A percentile compares a stretch with the other conserved stretches of the same genome.
Conservation (phyloP, 1,140 invertebrate genomes). For the Musca vetustissima region DNA sequence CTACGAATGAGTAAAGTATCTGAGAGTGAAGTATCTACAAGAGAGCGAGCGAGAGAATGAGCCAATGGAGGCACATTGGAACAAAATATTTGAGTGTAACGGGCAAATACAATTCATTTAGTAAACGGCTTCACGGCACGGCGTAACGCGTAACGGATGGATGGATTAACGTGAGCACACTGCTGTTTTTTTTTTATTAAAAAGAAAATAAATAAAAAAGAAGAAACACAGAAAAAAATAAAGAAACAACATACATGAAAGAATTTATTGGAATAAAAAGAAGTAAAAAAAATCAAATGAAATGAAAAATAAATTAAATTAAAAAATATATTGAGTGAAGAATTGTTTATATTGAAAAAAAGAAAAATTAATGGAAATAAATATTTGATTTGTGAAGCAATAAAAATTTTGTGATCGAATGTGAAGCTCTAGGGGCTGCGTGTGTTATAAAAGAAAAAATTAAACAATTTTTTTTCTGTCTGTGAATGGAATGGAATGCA, state of each 20-base stretch:
- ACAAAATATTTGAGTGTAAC: no score
- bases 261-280: slow-evolving; percentile 1
- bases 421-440: no score
- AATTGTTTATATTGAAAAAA: neutral
- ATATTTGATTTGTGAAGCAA: no score
- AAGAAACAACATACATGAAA: neutral
- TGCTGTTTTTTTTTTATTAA: no score
- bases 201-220: neutral
- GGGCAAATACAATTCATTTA: slow-evolving; percentile 15
- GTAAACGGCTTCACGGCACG: slow-evolving; percentile 17
- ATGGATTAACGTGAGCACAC: slow-evolving; percentile 9
- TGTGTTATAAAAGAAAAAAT: slow-evolving; percentile 17
- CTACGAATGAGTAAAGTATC: neutral
- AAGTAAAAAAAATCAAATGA: neutral
- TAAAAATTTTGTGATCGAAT: no score
- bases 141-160: slow-evolving; percentile 13
- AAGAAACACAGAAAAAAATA: no score
- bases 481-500: slow-evolving; percentile 32
- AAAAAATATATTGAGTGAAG: neutral
- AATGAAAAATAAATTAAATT: neutral
- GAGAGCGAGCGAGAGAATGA: neutral
- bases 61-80: neutral
- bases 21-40: neutral
- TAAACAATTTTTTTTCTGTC: slow-evolving; percentile 30
- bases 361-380: no score